These are phyloP conservation scores for Physella acuta DNA, from an alignment of 1,140 invertebrate species.

Conservation along the genomic window DNA sequence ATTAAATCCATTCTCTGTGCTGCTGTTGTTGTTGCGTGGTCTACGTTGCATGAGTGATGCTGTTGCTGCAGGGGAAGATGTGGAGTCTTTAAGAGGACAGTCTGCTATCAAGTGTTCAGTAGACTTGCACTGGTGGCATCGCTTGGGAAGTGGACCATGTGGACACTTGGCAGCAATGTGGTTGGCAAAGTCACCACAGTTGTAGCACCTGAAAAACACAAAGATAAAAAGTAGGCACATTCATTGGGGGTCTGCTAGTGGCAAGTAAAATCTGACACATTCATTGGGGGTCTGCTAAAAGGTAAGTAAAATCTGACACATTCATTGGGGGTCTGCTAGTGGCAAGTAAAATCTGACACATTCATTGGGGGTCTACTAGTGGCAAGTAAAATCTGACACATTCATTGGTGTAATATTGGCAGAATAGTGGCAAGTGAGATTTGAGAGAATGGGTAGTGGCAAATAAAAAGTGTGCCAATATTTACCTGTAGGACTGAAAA, in stretches of 20 bases:
- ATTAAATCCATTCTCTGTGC: conserved; percentile 26
- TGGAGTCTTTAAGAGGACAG: conserved; percentile 66
- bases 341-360: no score
- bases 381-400: no score
- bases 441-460: no score
- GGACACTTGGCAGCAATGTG: conserved; percentile 86
- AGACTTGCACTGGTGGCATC: conserved; percentile 84
- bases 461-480: no score
- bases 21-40: conserved; percentile 26
- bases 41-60: conserved; percentile 4
- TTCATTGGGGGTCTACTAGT: no score
- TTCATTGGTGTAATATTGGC: no score
- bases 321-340: no score
- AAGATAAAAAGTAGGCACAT: neutral
- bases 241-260: no score
- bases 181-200: conserved; percentile 87
- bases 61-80: conserved; percentile 19
- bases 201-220: conserved; percentile 74
- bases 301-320: no score
- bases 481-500: neutral
- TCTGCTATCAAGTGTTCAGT: conserved; percentile 84
- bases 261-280: no score
- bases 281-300: no score
- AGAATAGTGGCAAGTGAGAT: no score
- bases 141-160: conserved; percentile 81